phyloP scores from a whole-genome alignment of 2,113 vertebrate species.

The Dicentrarchus labrax region DNA sequence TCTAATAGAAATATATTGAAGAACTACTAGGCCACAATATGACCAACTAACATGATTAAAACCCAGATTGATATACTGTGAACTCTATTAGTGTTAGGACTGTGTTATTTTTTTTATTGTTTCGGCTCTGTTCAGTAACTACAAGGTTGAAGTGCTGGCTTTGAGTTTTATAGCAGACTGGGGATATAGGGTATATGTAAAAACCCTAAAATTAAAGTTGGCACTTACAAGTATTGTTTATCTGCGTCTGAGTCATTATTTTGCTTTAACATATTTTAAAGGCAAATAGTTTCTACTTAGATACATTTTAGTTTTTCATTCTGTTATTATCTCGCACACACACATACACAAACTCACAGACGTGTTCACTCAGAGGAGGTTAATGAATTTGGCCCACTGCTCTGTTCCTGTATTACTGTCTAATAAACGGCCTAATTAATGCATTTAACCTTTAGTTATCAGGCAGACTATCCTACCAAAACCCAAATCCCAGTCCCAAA shows the following conservation, averaged over 20 bases:
- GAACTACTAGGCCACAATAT: not conserved
- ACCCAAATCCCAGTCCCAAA: conserved; percentile 2
- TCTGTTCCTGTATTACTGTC: conserved; percentile 15
- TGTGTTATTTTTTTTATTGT: not conserved
- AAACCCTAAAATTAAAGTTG: not conserved
- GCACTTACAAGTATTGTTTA: not conserved
- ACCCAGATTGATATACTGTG: too few relatives aligned
- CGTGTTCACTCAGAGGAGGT: conserved; percentile 1
- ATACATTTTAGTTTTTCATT: conserved; percentile 4
- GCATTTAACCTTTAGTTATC: conserved; percentile 41
- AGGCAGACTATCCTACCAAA: not conserved
- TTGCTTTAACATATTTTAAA: not conserved
- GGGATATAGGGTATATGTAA: not conserved
- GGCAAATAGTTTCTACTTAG: not conserved
- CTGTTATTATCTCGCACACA: conserved; percentile 1
- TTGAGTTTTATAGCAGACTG: not conserved
- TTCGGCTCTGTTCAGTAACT: not conserved
- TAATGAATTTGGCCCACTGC: conserved; percentile 47
- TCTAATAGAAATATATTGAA: not conserved
- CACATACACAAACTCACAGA: not conserved
- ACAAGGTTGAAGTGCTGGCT: not conserved
- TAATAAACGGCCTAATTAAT: conserved; percentile 25
- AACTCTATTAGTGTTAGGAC: not conserved
- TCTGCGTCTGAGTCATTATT: not conserved
- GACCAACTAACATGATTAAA: not conserved